These are phyloP conservation scores for Caenorhabditis inopinata DNA, from an alignment of 1,140 invertebrate species.

Conservation along the genomic window DNA sequence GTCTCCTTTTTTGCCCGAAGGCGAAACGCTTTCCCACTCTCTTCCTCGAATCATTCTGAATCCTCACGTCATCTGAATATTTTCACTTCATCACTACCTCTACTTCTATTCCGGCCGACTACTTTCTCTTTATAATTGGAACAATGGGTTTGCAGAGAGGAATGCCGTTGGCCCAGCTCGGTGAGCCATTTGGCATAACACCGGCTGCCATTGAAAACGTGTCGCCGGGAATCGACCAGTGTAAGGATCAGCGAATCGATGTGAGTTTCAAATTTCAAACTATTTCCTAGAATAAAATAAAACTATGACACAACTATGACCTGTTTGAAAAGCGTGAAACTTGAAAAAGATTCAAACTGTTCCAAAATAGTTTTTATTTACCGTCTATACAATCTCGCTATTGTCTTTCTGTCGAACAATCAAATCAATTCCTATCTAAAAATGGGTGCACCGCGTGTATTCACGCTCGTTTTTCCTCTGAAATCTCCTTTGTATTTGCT, in stretches of 20 bases:
- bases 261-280: not conserved
- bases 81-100: not conserved
- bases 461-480: not conserved
- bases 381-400: not conserved
- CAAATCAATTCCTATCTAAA: not conserved
- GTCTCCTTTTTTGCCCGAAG: not conserved
- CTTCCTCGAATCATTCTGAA: conserved; percentile 18
- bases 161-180: conserved; percentile 15
- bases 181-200: not conserved
- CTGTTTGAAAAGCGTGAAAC: no score
- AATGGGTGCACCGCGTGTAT: not conserved
- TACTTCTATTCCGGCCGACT: not conserved
- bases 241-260: conserved; percentile 11
- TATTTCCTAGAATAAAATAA: not conserved
- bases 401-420: not conserved
- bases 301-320: no score
- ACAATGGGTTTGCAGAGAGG: conserved; percentile 26
- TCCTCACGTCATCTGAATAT: conserved; percentile 13
- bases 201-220: conserved; percentile 5
- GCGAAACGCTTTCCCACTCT: not conserved
- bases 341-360: no score
- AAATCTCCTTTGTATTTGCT: conserved; percentile 25
- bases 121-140: not conserved
- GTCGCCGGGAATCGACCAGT: conserved; percentile 2
- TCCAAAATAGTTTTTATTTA: conserved; percentile 12